Base-by-base conservation (phyloP, 64 coral and sea anemone species). In the Porites lutea region DNA sequence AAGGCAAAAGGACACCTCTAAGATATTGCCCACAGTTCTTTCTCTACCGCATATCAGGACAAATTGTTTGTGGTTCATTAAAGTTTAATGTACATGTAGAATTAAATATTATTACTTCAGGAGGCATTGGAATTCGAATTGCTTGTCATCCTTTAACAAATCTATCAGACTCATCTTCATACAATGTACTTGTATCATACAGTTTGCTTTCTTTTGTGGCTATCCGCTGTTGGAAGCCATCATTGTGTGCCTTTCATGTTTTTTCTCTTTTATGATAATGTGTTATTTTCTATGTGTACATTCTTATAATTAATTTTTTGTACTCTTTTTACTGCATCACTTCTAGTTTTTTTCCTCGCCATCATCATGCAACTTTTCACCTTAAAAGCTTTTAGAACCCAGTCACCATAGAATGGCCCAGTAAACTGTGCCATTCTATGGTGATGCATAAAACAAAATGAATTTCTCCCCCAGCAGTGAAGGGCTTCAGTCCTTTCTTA, bases 401-500 rank as follows among this genome's bases (percentile, higher is more conserved):
- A 76, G 27, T 76, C 73, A 76, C 37, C 15, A 46, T 68, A 84
- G 62, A 84, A 84, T 84, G 81, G 81, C 81, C 46, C 61, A 84
- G 0, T 22, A 6, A 10, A 68, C 46, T 84, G 81, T 69, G 81
- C 81, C 63, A 84, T 84, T 84, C 81, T 84, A 52, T 46, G 48
- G 62, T 84, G 45, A 84, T 84, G 63, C 45, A n/a, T 52, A 23
- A 23, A 69, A 68, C 65, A 45, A 51, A 84, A 84, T 84, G 51
- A 84, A 67, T 84, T 69, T 84, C n/a, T 84, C 81, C 81, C 81
- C 81, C 81, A 67, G 81, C 81, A 84, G 81, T 84, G 63, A 84
- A 84, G 64, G 81, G n/a, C 81, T 49, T 48, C 63, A 67, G 63
- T 52, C 47, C 46, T 68, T 84, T 84, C 10, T 7, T 51, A 68